Conservation (phyloP, 1,140 invertebrate genomes). For the Drosophila lowei region DNA sequence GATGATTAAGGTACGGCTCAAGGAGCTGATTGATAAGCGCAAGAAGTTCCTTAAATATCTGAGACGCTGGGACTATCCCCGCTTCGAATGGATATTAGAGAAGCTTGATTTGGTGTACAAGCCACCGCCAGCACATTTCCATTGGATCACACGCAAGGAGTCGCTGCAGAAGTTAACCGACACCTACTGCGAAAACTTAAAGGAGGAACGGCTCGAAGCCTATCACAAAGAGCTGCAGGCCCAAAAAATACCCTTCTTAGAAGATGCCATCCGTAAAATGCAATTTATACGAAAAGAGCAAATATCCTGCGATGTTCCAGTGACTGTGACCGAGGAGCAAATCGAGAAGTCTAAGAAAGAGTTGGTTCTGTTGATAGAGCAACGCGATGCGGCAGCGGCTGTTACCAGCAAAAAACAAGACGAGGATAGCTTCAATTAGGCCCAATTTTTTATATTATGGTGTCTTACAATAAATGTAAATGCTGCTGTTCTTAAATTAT, state of each 20-base stretch:
- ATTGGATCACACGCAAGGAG: slow-evolving; percentile 87
- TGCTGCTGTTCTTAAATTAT: slow-evolving; percentile 61
- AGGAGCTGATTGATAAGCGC: slow-evolving; percentile 90
- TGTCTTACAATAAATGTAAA: slow-evolving; percentile 46
- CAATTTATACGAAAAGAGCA: slow-evolving; percentile 89
- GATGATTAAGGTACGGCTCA: slow-evolving; percentile 84
- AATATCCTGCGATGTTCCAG: slow-evolving; percentile 85
- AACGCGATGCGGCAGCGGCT: slow-evolving; percentile 45
- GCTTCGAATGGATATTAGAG: slow-evolving; percentile 94
- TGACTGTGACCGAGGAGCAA: slow-evolving; percentile 87
- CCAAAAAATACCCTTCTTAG: slow-evolving; percentile 88
- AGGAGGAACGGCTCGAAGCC: slow-evolving; percentile 86
- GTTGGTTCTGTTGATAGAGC: slow-evolving; percentile 82
- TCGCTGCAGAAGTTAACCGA: slow-evolving; percentile 87
- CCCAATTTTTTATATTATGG: slow-evolving; percentile 19
- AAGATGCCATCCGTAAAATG: slow-evolving; percentile 86
- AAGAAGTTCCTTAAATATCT: slow-evolving; percentile 89
- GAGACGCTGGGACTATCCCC: slow-evolving; percentile 90
- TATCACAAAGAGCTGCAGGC: slow-evolving; percentile 86
- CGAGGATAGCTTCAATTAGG: slow-evolving; percentile 61
- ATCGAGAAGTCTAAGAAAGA: slow-evolving; percentile 86
- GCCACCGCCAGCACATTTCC: slow-evolving; percentile 84
- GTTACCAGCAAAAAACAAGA: slow-evolving; percentile 49
- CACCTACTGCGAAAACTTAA: slow-evolving; percentile 87
- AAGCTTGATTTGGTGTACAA: slow-evolving; percentile 91